Evolutionary conservation across 1,140 invertebrate species (phyloP), one percentile per base, ranked within the genome.

Genomic region (Metopolophium dirhodum): DNA sequence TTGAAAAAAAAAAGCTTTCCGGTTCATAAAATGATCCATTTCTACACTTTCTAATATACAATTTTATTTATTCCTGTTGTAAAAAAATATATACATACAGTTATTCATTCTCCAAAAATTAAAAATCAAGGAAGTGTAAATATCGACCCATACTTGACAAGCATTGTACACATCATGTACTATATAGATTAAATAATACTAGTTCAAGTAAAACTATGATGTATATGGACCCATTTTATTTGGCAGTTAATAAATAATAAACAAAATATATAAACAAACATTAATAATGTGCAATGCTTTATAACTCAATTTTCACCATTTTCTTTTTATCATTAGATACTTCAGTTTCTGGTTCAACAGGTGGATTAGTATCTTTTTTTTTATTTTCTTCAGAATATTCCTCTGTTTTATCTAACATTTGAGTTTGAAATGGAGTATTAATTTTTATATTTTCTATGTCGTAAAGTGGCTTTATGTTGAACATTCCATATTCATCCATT

Each of bases 401-500:
- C 35, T 88, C 7, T 30, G 35, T 7, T n/a, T 90, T 68, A n/a
- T 90, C 89, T 4, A n/a, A 7, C 7, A 26, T 0, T 68, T 90
- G 9, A 45, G 23, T 37, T 37, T 57, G 30, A 0, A 30, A 68
- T 45, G 14, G 45, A 45, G 23, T 47, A 45, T 0, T n/a, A 68
- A 0, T 90, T 90, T 45, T 20, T 26, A 68, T 18, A 47, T 45
- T 61, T n/a, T 68, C 18, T 7, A 8, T 20, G n/a, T 61, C 23
- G 2, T 35, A 20, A 61, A 23, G 37, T 7, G 37, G 14, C 14
- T 68, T 68, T 45, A 45, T 45, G 1, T 14, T n/a, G 18, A 90
- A 90, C n/a, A 90, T 90, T 68, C 89, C 89, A 68, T 90, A 68
- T 68, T 90, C 89, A 90, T 90, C 54, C 35, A 90, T 45, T n/a